These are phyloP conservation scores for Drosophila kanapiae DNA, from an alignment of 1,140 invertebrate species.

Conservation along the genomic window DNA sequence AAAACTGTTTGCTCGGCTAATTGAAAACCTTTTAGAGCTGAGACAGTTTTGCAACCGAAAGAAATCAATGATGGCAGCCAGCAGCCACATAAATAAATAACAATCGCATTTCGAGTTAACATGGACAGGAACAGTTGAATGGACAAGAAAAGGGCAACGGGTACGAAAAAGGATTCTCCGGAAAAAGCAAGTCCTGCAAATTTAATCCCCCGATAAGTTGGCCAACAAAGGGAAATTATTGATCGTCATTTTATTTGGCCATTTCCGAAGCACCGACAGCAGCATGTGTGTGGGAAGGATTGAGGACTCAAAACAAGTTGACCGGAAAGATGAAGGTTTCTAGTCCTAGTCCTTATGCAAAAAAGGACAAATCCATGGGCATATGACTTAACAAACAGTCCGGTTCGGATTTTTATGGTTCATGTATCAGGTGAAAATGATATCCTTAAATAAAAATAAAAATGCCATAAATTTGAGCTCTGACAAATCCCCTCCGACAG, in stretches of 20 bases:
- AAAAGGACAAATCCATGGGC: conserved; percentile 40
- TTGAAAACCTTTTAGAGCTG: conserved; percentile 60
- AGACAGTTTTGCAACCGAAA: conserved; percentile 49
- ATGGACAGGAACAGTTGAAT: conserved; percentile 32
- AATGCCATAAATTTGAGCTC: conserved; percentile 76
- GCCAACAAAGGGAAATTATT: conserved; percentile 68
- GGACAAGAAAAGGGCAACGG: conserved; percentile 50
- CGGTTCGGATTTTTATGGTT: conserved; percentile 9
- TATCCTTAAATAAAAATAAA: conserved; percentile 43
- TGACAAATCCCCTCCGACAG: conserved; percentile 57
- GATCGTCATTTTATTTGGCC: conserved; percentile 73
- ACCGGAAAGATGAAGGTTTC: conserved; percentile 54
- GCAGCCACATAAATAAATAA: conserved; percentile 63
- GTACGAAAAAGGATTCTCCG: conserved; percentile 32
- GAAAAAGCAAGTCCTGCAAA: conserved; percentile 56
- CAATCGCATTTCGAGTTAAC: conserved; percentile 45
- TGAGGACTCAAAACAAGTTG: conserved; percentile 54
- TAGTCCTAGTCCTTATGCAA: conserved; percentile 45
- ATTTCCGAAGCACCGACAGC: conserved; percentile 56
- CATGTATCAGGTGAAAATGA: neutral
- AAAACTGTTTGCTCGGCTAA: conserved; percentile 61
- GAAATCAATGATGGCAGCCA: conserved; percentile 21
- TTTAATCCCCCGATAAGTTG: conserved; percentile 70
- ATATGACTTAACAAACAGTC: conserved; percentile 17
- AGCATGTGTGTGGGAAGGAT: conserved; percentile 5